Evolutionary conservation across 2,797 vertebrate genomes (phyloP), one percentile per base, ranked within the genome.

Genomic region (Chelidonichthys spinosus): DNA sequence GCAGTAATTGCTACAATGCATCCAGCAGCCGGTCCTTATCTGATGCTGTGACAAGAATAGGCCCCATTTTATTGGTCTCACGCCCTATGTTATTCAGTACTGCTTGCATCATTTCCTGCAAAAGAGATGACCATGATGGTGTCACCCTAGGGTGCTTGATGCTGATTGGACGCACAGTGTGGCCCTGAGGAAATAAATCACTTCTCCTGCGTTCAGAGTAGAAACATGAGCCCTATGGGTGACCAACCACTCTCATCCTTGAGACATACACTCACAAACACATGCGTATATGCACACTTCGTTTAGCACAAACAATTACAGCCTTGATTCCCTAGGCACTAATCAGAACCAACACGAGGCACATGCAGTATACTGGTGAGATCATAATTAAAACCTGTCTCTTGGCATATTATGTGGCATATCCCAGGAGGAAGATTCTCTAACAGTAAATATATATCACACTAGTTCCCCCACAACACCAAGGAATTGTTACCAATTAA

Each of bases 311-410:
- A 93, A 94, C 93, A 95, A 95, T 95, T 94, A 94, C 85, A 84
- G 84, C 84, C 79, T 90, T 89, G 90, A 94, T 94, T 95, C 93
- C 91, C 90, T 77, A 82, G 89, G 92, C 91, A 91, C 94, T 95
- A 95, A 94, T 95, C 93, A 91, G 90, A 92, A 89, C 87, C 87
- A 91, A 91, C 90, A 94, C 84, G 84, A 93, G 92, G 85, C 92
- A 86, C 91, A 93, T 89, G 90, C 87, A 89, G 89, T 85, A 84
- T 83, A 86, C 90, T 91, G 85, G 90, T 88, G 92, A 91, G 92
- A 94, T 93, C 92, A 91, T 94, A 94, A 95, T 95, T 95, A 94
- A 94, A 94, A 93, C 92, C 91, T 93, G 89, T 94, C 92, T 92
- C 92, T 88, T 90, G 92, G 90, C 92, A 89, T 90, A 94, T 94